Evolutionary conservation across 2,888 invertebrate genomes (phyloP).

Genomic region (Lithosia quadra): DNA sequence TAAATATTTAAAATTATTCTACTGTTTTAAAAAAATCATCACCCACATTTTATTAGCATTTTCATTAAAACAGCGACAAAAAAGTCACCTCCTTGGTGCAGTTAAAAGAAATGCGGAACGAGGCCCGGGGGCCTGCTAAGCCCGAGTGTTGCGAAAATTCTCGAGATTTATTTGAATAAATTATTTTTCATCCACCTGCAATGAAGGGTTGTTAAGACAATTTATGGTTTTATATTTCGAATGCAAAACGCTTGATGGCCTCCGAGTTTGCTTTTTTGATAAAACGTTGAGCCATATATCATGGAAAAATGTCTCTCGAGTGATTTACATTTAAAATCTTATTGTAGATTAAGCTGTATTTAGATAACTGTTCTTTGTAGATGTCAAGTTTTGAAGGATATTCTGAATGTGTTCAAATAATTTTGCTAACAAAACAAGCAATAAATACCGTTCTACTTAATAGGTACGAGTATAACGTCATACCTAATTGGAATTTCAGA

Average conservation of each 20-base stretch:
- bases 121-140: constrained; percentile 77
- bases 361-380: neutral
- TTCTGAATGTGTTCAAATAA: no score
- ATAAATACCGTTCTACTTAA: neutral
- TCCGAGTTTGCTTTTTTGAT: constrained; percentile 29
- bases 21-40: constrained; percentile 53
- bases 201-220: constrained; percentile 81
- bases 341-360: neutral
- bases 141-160: constrained; percentile 70
- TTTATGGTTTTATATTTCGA: constrained; percentile 70
- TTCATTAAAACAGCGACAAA: constrained; percentile 76
- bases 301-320: neutral
- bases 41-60: constrained; percentile 68
- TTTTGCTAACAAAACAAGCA: neutral
- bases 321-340: constrained; percentile 7
- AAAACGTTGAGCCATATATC: constrained; percentile 15
- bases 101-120: constrained; percentile 79
- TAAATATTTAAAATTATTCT: constrained; percentile 7
- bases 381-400: neutral
- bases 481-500: neutral
- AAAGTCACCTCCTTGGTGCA: constrained; percentile 70
- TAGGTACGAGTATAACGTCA: no score
- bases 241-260: constrained; percentile 42
- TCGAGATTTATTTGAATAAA: constrained; percentile 85
- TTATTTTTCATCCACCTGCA: constrained; percentile 83